Base-by-base conservation (phyloP, 2,888 invertebrate species). In the Oscheius onirici region DNA sequence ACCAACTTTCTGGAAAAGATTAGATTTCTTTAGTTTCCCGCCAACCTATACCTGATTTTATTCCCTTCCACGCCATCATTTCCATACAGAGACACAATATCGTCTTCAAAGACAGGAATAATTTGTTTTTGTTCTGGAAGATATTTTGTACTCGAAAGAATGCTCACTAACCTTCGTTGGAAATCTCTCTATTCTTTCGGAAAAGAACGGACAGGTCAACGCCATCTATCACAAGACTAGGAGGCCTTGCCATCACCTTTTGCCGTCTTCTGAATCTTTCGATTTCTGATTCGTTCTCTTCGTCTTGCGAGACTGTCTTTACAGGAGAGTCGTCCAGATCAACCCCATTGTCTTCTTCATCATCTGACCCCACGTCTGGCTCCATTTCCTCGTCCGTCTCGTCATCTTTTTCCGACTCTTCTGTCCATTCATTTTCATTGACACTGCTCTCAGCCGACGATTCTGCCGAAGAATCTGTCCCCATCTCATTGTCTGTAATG, bases 351-450 rank as follows among this genome's bases (percentile, higher is more conserved):
- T 57, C 43, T 20, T 60, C 60, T 1, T 60, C 63, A 3, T 49
- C 49, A 1, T 46, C 63, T 49, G 3, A 15, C 26, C 10, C 63
- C 13, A 24, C 24, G 6, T 46, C 46, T 2, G 3, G 20, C 3
- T 28, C 49, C 34, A 17, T 15, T 15, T 63, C 63, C 8, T 63
- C 63, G 22, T 61, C 46, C n/a, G 15, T n/a, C 43, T 57, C 57
- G 5, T 52, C 52, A 2, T 61, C 61, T 15, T 13, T 11, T 22
- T 61, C 61, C 6, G 49, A 49, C 28, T 63, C 63, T 49, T 63
- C 49, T 26, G 20, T n/a, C 40, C 41, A 58, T 20, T 58, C 58
- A 40, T 22, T 58, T n/a, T 58, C 58, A 15, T 28, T 46, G 13
- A 13, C 55, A 26, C 55, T 55, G 13, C 24, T 40, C 20, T 40